Evolutionary conservation across 30 jellyfish, hydroid and myxozoan genomes (phyloP).

Genomic region (Rhopilema esculentum): DNA sequence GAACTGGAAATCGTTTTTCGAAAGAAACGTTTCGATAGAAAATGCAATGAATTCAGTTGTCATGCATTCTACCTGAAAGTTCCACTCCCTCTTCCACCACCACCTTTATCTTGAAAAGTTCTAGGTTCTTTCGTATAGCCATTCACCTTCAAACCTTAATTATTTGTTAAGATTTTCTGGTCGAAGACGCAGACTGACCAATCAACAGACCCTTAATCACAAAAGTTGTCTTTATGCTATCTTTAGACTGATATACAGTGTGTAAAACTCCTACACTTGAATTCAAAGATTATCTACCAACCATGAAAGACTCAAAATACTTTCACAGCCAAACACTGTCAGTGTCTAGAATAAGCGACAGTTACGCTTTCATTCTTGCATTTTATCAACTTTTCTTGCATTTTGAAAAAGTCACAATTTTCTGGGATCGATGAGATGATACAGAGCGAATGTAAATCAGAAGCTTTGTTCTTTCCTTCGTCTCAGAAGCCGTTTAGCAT

Average conservation of each 20-base stretch:
- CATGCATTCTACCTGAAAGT: no score
- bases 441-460: no score
- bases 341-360: background rate
- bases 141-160: background rate
- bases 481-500: no score
- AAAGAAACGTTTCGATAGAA: no score
- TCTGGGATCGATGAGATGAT: no score
- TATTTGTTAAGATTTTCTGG: constrained; percentile 33
- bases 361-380: background rate
- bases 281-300: constrained; percentile 38
- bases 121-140: background rate
- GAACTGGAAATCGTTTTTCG: no score
- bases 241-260: constrained; percentile 41
- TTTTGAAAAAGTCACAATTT: no score
- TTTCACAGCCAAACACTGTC: background rate
- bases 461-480: no score
- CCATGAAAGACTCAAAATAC: background rate
- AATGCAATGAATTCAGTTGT: no score
- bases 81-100: background rate
- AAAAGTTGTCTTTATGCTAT: background rate
- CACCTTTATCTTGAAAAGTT: background rate
- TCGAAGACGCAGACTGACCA: constrained; percentile 4
- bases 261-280: constrained; percentile 33
- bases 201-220: constrained; percentile 7
- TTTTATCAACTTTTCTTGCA: background rate